Percentiles rank a stretch among this genome's conserved stretches.
Evolutionary conservation across 35 echinoderm and acorn worm genomes (phyloP).

Genomic region (Heliocidaris tuberculata): DNA sequence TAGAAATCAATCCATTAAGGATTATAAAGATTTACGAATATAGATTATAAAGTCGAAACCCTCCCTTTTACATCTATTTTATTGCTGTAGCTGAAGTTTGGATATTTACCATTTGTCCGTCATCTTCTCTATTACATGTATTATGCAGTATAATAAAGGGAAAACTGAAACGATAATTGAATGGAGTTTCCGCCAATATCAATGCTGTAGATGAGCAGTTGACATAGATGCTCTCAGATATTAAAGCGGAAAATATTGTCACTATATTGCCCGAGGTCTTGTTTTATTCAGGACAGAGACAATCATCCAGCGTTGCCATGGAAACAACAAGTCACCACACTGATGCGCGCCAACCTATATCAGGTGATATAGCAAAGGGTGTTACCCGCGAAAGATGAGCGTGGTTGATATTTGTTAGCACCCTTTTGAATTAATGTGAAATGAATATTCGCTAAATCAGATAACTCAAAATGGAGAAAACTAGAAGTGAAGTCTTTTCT

Average conservation of each 20-base stretch:
- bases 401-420: not conserved
- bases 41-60: too few species aligned
- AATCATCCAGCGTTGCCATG: not conserved
- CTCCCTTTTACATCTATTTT: too few species aligned
- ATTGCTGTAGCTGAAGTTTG: not conserved
- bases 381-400: conserved; percentile 14
- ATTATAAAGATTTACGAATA: too few species aligned
- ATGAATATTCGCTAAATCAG: not conserved
- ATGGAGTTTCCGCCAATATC: not conserved
- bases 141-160: not conserved
- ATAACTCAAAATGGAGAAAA: not conserved
- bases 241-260: not conserved
- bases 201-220: not conserved
- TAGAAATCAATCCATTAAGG: too few species aligned
- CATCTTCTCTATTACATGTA: not conserved
- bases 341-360: not conserved
- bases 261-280: not conserved
- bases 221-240: not conserved
- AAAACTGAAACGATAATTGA: conserved; percentile 13
- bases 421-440: not conserved
- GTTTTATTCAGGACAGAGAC: not conserved
- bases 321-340: not conserved
- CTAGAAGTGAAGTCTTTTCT: not conserved
- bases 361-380: not conserved
- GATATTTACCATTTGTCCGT: not conserved